Base-by-base conservation (phyloP, 2,888 invertebrate genomes). In the Pheosia gnoma region DNA sequence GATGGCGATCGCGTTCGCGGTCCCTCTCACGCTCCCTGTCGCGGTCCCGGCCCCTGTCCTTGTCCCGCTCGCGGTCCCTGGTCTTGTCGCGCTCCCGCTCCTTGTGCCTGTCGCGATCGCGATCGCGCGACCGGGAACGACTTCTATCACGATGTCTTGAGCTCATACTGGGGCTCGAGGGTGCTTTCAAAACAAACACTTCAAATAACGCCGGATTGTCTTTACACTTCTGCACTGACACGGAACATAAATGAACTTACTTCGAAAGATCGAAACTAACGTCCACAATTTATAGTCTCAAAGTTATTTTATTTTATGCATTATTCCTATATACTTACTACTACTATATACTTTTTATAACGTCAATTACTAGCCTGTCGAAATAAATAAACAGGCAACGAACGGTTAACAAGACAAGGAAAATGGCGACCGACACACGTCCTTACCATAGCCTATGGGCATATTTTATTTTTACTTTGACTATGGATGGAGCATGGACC, bases 61-160 rank as follows among this genome's bases (percentile, higher is more conserved):
- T 73, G 37, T 85, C 84, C 45, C 65, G 65, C 60, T 88, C 88
- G 4, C 86, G 78, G 13, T 85, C 84, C 10, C 83, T 72, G 9
- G 78, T 80, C 51, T 83, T 78, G 4, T 82, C 82, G 36, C 77
- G 74, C 49, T 95, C 87, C 84, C 94, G 66, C 79, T 92, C 74
- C 55, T 84, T 81, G 25, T 85, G 82, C 61, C 81, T 75, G 10
- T 83, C 77, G 54, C 75, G 72, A 60, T 83, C 86, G 3, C 84
- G 80, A 60, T 83, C 86, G 3, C 84, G 80, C 52, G 92, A 91
- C 62, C 93, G 84, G 36, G 94, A 94, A 41, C 94, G 87, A 77
- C 94, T 94, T 65, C 93, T 86, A 66, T 94, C 94, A 37, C 94
- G 91, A 74, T 94, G 94, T 60, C 94, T 87, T 13, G 94, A 94